Conservation (phyloP, 2,113 vertebrate genomes). For the Microcebus jonahi region DNA sequence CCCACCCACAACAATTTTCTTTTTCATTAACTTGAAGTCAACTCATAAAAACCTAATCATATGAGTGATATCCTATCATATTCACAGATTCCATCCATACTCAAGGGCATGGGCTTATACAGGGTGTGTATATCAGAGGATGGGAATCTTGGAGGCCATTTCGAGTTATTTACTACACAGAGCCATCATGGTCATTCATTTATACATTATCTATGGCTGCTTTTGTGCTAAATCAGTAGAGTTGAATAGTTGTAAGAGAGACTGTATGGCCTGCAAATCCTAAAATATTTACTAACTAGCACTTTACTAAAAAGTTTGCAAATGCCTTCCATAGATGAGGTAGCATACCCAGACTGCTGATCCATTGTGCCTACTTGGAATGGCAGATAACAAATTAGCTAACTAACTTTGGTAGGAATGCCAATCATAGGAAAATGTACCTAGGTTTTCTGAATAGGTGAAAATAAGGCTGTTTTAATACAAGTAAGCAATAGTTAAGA, state of each 20-base stretch:
- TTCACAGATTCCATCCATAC: neutral
- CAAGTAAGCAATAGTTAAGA: slow-evolving; percentile 57
- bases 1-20: neutral
- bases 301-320: neutral
- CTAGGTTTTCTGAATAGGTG: slow-evolving; percentile 39
- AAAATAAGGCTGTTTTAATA: slow-evolving; percentile 49
- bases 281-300: neutral
- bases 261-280: neutral
- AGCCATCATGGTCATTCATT: neutral
- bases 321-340: neutral
- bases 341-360: neutral
- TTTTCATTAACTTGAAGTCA: neutral
- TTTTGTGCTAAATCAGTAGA: neutral
- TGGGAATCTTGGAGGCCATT: neutral
- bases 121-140: neutral
- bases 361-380: slow-evolving; percentile 5
- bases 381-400: slow-evolving; percentile 26
- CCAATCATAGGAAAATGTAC: neutral
- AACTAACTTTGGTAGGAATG: slow-evolving; percentile 38
- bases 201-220: neutral
- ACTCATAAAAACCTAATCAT: neutral
- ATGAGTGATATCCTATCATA: neutral
- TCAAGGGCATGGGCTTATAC: neutral
- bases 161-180: neutral
- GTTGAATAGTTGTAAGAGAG: neutral